Base-by-base conservation (phyloP, 2,888 invertebrate genomes). In the Chironomus tentans region DNA sequence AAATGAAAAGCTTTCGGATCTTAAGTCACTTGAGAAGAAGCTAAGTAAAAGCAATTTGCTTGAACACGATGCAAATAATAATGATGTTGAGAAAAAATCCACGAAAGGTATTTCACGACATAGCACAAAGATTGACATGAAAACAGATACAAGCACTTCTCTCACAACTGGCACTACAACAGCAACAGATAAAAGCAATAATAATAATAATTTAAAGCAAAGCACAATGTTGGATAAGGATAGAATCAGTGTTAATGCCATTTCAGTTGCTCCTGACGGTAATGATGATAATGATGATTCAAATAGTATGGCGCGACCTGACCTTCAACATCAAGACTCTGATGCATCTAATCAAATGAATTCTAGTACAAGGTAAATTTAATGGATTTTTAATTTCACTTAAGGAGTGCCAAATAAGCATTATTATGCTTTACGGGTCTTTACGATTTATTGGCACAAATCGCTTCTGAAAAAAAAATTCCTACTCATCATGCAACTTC, bases 1-100 rank as follows among this genome's bases (percentile, higher is more conserved):
- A 71, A 81, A 79, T 77, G 84, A 82, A 77, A 82, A 83, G 78
- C 79, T 83, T 46, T 65, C 74, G 24, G 68, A 74, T 68, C 21
- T 74, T 10, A 65, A 28, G 18, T 68, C 65, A 62, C 47, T 74
- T 22, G 74, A 74, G 28, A 74, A 74, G 7, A 65, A 74, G 18
- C 13, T 74, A 12, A 74, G 68, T 24, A 68, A 62, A 5, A 13
- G 48, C 21, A 74, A 65, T 46, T n/a, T 74, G n/a, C 47, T 74
- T 13, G 68, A 74, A n/a, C 74, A 74, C 21, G 74, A 74, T 68
- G 74, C 74, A n/a, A 74, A 74, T 22, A 74, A 74, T 46, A 74
- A 74, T 62, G 74, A 74, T 47, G 74, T 68, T 18, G 62, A 56
- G 15, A 72, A 38, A 38, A 38, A 72, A 21, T 65, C 65, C 24